Base-by-base conservation (phyloP, 2,888 invertebrate species). In the Nipponacmea schrenckii region DNA sequence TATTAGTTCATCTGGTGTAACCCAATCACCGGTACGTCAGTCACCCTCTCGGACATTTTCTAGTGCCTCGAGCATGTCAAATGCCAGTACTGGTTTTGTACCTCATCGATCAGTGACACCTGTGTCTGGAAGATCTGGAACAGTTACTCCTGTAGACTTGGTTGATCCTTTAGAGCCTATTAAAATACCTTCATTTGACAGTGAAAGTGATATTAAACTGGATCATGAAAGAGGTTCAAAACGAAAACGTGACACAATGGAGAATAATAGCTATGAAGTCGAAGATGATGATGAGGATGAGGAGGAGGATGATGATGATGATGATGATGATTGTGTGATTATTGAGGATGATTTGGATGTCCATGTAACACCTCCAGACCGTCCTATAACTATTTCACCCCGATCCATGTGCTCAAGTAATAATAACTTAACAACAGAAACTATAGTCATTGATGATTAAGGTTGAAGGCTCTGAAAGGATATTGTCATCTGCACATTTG, bases 31-130 rank as follows among this genome's bases (percentile, higher is more conserved):
- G 24, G 72, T 74, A 44, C 62, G 75, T 39, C 78, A 79, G 68
- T 81, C 82, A 2, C 84, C 84, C 14, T 78, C 81, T 24, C 71
- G 84, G 46, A 83, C 84, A 67, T 74, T 84, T 56, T 83, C 83
- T 12, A 80, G 74, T 68, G 78, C 77, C 63, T 84, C 82, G 10
- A 81, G 77, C 69, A 78, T 80, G 15, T 83, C 83, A 4, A 80
- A 74, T 67, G 78, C 79, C 72, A 85, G 85, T 74, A 80, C 81
- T 20, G 86, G 86, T 20, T 86, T 86, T 72, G 80, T 83, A 56
- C 85, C 85, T 67, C 74, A 75, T 27, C 71, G 72, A 64, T 64
- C 62, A 27, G 69, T 70, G 48, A 31, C 39, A 31, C 62, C 73
- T 17, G 56, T 56, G 10, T 15, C 71, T 20, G 63, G 31, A 14